phyloP scores from a whole-genome alignment of 2,113 vertebrate species.

The Morone saxatilis region DNA sequence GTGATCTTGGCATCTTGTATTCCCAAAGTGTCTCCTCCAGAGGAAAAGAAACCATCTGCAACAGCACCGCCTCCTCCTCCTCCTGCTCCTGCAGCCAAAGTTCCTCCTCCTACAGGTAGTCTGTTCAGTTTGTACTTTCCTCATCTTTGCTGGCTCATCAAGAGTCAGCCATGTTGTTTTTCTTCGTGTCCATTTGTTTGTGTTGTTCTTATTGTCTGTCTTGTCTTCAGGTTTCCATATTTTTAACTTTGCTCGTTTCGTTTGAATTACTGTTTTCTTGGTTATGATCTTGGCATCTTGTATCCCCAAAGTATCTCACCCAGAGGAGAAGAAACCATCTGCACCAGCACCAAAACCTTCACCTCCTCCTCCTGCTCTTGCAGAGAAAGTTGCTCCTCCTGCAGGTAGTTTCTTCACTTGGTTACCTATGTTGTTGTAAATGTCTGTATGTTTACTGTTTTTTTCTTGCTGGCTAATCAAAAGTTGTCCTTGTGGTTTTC shows the following conservation, averaged over 20 bases:
- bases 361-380: constrained; percentile 20
- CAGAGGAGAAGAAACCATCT: constrained; percentile 64
- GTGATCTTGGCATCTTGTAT: constrained; percentile 57
- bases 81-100: constrained; percentile 37
- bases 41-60: constrained; percentile 57
- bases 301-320: constrained; percentile 58
- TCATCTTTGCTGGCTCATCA: constrained; percentile 8
- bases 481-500: neutral
- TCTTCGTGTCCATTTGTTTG: neutral
- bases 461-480: neutral
- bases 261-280: constrained; percentile 28
- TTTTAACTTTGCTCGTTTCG: neutral
- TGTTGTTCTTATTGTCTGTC: neutral
- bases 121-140: neutral
- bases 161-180: neutral
- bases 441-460: neutral
- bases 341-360: constrained; percentile 26
- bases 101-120: constrained; percentile 58
- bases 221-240: neutral
- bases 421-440: neutral
- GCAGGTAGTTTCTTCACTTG: constrained; percentile 41
- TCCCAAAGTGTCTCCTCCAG: constrained; percentile 56
- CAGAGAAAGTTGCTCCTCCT: constrained; percentile 18
- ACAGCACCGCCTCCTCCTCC: constrained; percentile 29
- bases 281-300: constrained; percentile 60